Evolutionary conservation across 2,797 vertebrate genomes (phyloP), one percentile per base, ranked within the genome.

Genomic region (Falco novaeseelandiae): DNA sequence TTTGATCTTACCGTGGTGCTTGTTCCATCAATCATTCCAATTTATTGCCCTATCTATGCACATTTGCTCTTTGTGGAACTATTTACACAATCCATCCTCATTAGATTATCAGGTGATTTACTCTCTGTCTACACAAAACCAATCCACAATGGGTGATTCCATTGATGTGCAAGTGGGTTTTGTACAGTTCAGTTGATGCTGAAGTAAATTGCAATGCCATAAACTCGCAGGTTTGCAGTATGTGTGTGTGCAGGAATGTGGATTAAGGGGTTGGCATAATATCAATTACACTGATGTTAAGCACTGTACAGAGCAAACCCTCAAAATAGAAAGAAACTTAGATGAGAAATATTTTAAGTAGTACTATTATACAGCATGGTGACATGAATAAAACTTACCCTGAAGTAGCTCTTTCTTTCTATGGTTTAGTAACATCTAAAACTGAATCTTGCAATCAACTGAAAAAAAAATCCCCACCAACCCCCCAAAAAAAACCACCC

Each of bases 21-120:
- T 79, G 57, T 65, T 73, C 49, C 34, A 95, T 93, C 21, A 1
- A 90, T 97, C 91, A 92, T 61, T 94, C 61, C 65, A 67, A 70
- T 92, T 93, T 96, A 90, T 88, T 95, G 72, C 62, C 51, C 90
- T 95, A 96, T 87, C 80, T 80, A 66, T 94, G 86, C 91, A 93
- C 74, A 93, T 87, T 94, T 88, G 85, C 63, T 93, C 86, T 83
- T 79, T 78, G 91, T 59, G 72, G 23, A 70, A 62, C 59, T 83
- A 25, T 90, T 84, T 85, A 82, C 59, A 89, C 93, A 83, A 67
- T 91, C 40, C 29, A 59, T 90, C 77, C 85, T 97, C 80, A 83
- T 95, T 97, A 87, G 85, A 83, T 93, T 97, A 94, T 92, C 91
- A 65, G 81, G 76, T 83, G 74, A 94, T 94, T 95, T 92, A 95